Evolutionary conservation across 2,113 vertebrate species (phyloP).

Genomic region (Clarias macrocephalus): DNA sequence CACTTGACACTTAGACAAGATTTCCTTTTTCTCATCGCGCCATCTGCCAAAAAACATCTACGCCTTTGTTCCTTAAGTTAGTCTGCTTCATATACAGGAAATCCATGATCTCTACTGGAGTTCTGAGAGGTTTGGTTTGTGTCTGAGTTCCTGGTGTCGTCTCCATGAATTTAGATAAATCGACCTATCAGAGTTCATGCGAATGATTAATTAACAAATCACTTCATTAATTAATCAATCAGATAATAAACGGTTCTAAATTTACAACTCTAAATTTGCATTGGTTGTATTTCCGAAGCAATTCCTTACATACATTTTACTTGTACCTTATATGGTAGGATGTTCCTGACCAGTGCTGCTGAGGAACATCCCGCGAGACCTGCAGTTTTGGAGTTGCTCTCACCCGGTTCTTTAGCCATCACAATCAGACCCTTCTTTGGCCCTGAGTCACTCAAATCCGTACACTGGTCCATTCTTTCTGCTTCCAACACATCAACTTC

Average conservation of each 20-base stretch:
- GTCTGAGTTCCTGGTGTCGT: background rate
- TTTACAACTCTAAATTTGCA: background rate
- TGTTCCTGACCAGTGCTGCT: no score
- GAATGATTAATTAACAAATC: background rate
- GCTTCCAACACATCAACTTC: no score
- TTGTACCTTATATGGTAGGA: no score
- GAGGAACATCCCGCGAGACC: no score
- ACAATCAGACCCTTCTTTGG: no score
- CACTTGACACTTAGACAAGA: background rate
- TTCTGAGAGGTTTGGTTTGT: background rate
- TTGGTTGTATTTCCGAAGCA: no score
- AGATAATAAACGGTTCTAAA: background rate
- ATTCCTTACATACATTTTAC: no score
- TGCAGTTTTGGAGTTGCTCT: no score
- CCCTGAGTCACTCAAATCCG: no score
- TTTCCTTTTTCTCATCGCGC: background rate
- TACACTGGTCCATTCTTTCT: no score
- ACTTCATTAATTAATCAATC: no score
- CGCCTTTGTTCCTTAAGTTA: background rate
- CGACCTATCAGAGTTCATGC: background rate
- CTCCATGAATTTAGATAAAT: background rate
- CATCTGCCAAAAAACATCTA: background rate
- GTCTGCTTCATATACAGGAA: background rate
- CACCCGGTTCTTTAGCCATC: no score
- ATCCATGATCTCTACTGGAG: constrained; percentile 1